Evolutionary conservation across 2,888 invertebrate genomes (phyloP).

Genomic region (Athalia cordata): DNA sequence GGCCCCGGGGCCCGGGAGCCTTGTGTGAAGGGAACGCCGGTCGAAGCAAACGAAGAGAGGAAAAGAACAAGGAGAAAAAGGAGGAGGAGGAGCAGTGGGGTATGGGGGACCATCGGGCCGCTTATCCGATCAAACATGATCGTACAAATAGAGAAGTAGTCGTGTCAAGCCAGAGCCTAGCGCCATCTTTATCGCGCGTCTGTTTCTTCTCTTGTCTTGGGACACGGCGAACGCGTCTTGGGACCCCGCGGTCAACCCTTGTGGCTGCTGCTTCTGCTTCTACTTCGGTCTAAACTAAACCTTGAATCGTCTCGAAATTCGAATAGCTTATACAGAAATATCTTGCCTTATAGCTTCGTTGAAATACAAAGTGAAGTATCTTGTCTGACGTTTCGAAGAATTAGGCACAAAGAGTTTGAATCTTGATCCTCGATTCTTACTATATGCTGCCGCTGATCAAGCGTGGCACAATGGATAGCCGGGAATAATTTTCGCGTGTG

Average conservation of each 20-base stretch:
- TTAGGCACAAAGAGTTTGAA: constrained; percentile 31
- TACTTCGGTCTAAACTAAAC: constrained; percentile 9
- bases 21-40: constrained; percentile 45
- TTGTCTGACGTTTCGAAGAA: constrained; percentile 40
- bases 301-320: constrained; percentile 41
- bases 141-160: constrained; percentile 57
- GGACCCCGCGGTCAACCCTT: constrained; percentile 36
- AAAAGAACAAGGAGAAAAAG: constrained; percentile 33
- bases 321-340: constrained; percentile 39
- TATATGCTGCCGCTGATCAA: neutral
- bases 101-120: constrained; percentile 52
- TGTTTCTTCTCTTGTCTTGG: constrained; percentile 46
- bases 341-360: neutral
- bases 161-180: constrained; percentile 51
- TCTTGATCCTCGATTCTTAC: constrained; percentile 15
- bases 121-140: constrained; percentile 58
- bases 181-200: constrained; percentile 48
- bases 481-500: constrained; percentile 10
- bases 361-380: constrained; percentile 39
- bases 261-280: neutral
- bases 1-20: constrained; percentile 48
- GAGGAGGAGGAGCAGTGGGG: constrained; percentile 41
- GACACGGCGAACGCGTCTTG: constrained; percentile 28
- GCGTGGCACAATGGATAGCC: constrained; percentile 15
- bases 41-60: constrained; percentile 41